Evolutionary conservation across 1,140 invertebrate species (phyloP), one percentile per base, ranked within the genome.

Genomic region (Copidosoma floridanum): DNA sequence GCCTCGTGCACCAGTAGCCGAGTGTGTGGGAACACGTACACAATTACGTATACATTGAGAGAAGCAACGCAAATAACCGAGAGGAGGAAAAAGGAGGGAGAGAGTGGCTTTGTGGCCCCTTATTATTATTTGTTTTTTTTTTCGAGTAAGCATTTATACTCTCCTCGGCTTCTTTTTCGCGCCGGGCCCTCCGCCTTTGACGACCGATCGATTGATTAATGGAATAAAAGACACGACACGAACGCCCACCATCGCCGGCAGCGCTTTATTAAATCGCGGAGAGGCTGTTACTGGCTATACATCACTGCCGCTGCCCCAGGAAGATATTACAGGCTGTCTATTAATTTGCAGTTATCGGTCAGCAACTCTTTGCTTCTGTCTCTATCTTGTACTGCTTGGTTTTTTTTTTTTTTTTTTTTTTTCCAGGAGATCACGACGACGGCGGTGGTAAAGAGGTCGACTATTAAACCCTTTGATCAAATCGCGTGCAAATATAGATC

Each of bases 171-270:
- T 32, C 38, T 23, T 16, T 37, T 24, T 38, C 37, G 43, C 40
- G 48, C 58, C 16, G 24, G 41, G 27, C 26, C 43, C 44, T 48
- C 40, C 24, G 43, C 54, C 46, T 51, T 41, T 61, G 55, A n/a
- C n/a, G n/a, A 56, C 60, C 58, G 60, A 61, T 61, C 59, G 63
- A 67, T 64, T 60, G 54, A 59, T 61, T 67, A 65, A 67, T 63
- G 63, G 52, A 64, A 63, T 55, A 50, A 56, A 57, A 55, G 24
- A 35, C 47, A 23, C 43, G 47, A 50, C 40, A n/a, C n/a, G n/a
- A n/a, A n/a, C 48, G 46, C 41, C 52, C 27, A 23, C 57, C 40
- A 16, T 55, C 48, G 57, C 48, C 53, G n/a, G n/a, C n/a, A n/a
- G n/a, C n/a, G 37, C 44, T 58, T 51, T 35, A 59, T 59, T 46